Conservation (phyloP, 2,888 invertebrate genomes). For the Endomychus coccineus region DNA sequence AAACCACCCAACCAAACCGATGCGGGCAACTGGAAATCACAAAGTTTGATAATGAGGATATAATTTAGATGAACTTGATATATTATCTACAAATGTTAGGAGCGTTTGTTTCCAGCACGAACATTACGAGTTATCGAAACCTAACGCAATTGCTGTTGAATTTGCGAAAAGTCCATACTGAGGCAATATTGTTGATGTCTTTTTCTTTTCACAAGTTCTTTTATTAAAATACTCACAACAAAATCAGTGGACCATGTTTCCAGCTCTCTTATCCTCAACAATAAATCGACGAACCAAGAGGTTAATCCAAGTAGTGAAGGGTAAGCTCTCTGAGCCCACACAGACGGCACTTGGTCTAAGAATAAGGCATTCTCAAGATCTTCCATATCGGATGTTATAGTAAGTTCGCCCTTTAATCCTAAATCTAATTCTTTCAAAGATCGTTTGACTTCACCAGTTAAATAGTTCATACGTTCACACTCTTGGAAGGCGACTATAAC, state of each 20-base stretch:
- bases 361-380: constrained; percentile 86
- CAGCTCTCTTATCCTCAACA: constrained; percentile 75
- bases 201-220: not conserved
- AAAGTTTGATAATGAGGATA: too few relatives aligned
- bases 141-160: not conserved
- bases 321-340: constrained; percentile 85
- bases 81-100: too few relatives aligned
- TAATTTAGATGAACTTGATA: too few relatives aligned
- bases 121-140: too few relatives aligned
- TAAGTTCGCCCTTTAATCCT: constrained; percentile 92
- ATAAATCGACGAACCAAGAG: constrained; percentile 88
- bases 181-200: not conserved
- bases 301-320: constrained; percentile 83
- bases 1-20: constrained; percentile 97
- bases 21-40: constrained; percentile 62
- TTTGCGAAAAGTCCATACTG: too few relatives aligned
- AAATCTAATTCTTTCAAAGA: constrained; percentile 87
- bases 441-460: constrained; percentile 85
- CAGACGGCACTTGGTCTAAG: constrained; percentile 84
- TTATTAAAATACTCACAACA: constrained; percentile 53
- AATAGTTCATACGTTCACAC: constrained; percentile 91
- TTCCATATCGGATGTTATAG: constrained; percentile 95
- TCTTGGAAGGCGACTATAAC: constrained; percentile 94
- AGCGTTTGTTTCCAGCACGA: too few relatives aligned
- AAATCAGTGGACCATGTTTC: constrained; percentile 96